A percentile compares a stretch with the other conserved stretches of the same genome.
Evolutionary conservation across 2,888 invertebrate genomes (phyloP).

Genomic region (Cryptocheilus praepositus): DNA sequence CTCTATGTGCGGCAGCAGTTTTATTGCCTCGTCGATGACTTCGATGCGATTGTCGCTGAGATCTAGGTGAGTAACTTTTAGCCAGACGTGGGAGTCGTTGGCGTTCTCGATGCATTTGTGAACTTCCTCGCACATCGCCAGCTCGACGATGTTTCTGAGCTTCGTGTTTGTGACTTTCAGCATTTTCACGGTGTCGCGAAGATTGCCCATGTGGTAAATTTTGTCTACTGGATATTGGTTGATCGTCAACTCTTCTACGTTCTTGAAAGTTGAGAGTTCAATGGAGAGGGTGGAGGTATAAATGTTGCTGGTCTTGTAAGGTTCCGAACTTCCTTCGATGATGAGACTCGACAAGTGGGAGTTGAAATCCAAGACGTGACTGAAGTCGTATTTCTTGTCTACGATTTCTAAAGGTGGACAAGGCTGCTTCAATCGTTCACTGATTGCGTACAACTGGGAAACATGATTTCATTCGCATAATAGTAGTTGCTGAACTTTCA

Average conservation of each 20-base stretch:
- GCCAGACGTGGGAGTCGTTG: slow-evolving; percentile 80
- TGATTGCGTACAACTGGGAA: slow-evolving; percentile 89
- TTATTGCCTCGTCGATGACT: slow-evolving; percentile 87
- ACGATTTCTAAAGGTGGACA: slow-evolving; percentile 87
- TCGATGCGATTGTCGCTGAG: slow-evolving; percentile 87
- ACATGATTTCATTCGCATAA: background rate
- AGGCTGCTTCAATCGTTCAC: slow-evolving; percentile 89
- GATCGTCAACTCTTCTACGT: slow-evolving; percentile 83
- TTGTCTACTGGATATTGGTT: slow-evolving; percentile 82
- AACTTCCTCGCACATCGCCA: slow-evolving; percentile 89
- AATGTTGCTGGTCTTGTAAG: slow-evolving; percentile 89
- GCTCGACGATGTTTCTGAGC: slow-evolving; percentile 83
- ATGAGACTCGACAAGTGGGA: slow-evolving; percentile 83
- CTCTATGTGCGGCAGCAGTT: slow-evolving; percentile 84
- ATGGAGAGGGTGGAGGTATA: slow-evolving; percentile 86
- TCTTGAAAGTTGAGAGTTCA: slow-evolving; percentile 90
- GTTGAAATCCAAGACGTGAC: slow-evolving; percentile 92
- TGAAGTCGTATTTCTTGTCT: slow-evolving; percentile 90
- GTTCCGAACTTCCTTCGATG: slow-evolving; percentile 81
- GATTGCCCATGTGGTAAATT: slow-evolving; percentile 78
- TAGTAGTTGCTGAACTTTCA: background rate
- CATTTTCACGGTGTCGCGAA: slow-evolving; percentile 80
- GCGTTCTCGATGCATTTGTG: slow-evolving; percentile 80
- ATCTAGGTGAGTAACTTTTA: slow-evolving; percentile 82
- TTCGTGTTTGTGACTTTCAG: slow-evolving; percentile 82